These are phyloP conservation scores for Nipponacmea schrenckii DNA, from an alignment of 2,888 invertebrate species.

Conservation along the genomic window DNA sequence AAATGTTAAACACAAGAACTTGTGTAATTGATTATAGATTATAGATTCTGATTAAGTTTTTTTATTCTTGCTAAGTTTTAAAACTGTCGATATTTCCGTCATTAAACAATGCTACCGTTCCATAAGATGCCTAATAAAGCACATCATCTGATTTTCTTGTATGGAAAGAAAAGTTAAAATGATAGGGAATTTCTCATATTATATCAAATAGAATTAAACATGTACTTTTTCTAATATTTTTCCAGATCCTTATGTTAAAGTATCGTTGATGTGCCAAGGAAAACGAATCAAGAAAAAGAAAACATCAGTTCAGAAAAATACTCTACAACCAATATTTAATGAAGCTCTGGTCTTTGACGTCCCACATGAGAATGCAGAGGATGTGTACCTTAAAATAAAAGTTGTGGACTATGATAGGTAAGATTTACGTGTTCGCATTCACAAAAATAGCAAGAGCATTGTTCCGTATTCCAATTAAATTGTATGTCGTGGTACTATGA, in stretches of 20 bases:
- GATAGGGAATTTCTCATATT: no score
- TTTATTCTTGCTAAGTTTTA: no score
- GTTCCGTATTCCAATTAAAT: not conserved
- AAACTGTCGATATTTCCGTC: no score
- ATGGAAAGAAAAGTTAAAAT: no score
- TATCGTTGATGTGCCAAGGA: constrained; percentile 86
- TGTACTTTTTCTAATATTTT: constrained; percentile 10
- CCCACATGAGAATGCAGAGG: constrained; percentile 80
- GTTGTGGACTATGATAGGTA: constrained; percentile 91
- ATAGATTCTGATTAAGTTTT: no score
- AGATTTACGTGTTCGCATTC: constrained; percentile 28
- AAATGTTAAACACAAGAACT: no score
- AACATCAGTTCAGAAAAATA: constrained; percentile 88
- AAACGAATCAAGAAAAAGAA: constrained; percentile 93
- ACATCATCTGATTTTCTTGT: no score
- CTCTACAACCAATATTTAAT: constrained; percentile 89
- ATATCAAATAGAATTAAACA: no score
- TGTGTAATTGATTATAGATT: no score
- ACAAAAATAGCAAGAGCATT: not conserved
- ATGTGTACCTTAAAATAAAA: constrained; percentile 84
- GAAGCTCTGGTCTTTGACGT: constrained; percentile 94
- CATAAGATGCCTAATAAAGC: no score
- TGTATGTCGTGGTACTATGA: not conserved
- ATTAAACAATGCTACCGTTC: no score
- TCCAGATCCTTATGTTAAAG: constrained; percentile 92